Evolutionary conservation across 2,797 vertebrate genomes (phyloP).

Genomic region (Nothura maculosa): DNA sequence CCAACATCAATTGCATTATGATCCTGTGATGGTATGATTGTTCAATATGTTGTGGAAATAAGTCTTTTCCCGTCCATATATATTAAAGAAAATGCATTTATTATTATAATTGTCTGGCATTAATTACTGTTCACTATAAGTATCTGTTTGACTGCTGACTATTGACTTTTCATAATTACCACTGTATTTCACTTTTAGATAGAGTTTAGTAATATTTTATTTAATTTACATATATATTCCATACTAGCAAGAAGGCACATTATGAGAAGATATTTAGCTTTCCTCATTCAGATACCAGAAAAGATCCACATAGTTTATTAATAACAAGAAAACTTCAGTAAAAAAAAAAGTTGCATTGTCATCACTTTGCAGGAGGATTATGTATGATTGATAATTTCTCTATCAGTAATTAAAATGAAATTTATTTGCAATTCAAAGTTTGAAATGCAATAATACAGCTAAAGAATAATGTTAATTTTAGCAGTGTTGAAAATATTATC

Average conservation of each 20-base stretch:
- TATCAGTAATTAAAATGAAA: background rate
- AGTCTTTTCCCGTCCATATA: background rate
- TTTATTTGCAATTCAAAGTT: too few species aligned
- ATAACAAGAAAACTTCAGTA: background rate
- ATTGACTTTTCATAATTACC: background rate
- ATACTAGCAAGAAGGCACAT: background rate
- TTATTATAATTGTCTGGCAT: background rate
- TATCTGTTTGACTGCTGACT: background rate
- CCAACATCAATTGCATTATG: background rate
- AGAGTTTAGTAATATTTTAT: background rate
- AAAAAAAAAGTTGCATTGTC: background rate
- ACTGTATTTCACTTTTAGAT: background rate
- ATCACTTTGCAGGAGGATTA: background rate
- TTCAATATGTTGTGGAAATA: background rate
- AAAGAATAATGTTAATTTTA: background rate
- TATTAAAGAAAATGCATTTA: background rate
- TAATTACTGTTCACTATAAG: background rate
- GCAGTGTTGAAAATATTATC: background rate
- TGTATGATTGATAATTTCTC: background rate
- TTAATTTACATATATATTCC: slow-evolving; percentile 15
- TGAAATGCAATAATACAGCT: background rate
- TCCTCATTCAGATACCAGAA: background rate
- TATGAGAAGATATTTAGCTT: background rate
- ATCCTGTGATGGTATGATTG: background rate
- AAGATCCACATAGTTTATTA: background rate